These are phyloP conservation scores for Bellardia pandia DNA, from an alignment of 2,888 invertebrate genomes.

Conservation along the genomic window DNA sequence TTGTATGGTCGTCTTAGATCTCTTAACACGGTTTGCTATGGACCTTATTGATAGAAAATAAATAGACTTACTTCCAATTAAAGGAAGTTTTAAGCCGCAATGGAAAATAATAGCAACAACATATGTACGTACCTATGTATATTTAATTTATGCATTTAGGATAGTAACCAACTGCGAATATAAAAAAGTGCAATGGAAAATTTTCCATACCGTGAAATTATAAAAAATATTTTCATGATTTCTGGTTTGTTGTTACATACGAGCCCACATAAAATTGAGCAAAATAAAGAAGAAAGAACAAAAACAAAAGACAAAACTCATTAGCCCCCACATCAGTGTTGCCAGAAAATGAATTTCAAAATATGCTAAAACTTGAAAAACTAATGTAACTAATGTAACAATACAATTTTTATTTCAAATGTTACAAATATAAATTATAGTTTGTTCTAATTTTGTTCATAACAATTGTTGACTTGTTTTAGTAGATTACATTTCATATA, in stretches of 20 bases:
- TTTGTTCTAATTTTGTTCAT: too few species aligned
- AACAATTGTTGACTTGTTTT: too few species aligned
- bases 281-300: neutral
- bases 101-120: neutral
- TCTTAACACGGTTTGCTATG: too few species aligned
- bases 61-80: neutral
- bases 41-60: too few species aligned
- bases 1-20: too few species aligned
- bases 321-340: too few species aligned
- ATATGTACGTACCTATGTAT: neutral
- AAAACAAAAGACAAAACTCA: neutral
- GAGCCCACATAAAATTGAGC: neutral
- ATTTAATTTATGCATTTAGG: neutral
- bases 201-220: neutral
- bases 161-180: neutral
- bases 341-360: too few species aligned
- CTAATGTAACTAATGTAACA: too few species aligned
- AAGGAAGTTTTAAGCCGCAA: neutral
- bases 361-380: too few species aligned
- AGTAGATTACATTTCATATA: too few species aligned
- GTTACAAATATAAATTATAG: too few species aligned
- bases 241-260: neutral
- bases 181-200: neutral
- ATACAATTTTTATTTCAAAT: too few species aligned
- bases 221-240: neutral